Conservation (phyloP, 2,888 invertebrate species). For the Caenorhabditis japonica region DNA sequence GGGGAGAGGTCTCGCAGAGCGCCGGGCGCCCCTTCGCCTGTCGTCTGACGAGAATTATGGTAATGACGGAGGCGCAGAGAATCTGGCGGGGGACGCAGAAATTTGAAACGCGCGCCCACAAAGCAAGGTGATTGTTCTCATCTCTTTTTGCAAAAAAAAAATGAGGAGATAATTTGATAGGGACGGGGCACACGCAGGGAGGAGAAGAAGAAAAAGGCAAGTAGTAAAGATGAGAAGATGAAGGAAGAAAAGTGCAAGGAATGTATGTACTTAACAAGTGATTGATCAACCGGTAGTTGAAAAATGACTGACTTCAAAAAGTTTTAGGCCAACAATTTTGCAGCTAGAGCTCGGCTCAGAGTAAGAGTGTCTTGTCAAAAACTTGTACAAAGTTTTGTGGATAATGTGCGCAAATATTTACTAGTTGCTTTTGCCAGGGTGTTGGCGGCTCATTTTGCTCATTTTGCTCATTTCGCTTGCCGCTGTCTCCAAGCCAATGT, state of each 20-base stretch:
- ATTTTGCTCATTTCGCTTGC: too few relatives aligned
- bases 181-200: constrained; percentile 3
- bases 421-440: constrained; percentile 31
- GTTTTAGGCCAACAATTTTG: too few relatives aligned
- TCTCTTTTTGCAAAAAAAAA: constrained; percentile 21
- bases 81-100: constrained; percentile 31
- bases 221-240: neutral
- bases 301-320: too few relatives aligned
- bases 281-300: constrained; percentile 16
- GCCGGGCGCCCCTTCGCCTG: constrained; percentile 36
- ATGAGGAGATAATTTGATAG: constrained; percentile 41
- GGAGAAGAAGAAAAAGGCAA: neutral
- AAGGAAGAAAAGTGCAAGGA: constrained; percentile 24
- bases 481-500: constrained; percentile 30
- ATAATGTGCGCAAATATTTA: constrained; percentile 43
- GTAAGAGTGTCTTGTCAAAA: constrained; percentile 2
- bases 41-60: constrained; percentile 28
- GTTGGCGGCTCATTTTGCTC: constrained; percentile 37
- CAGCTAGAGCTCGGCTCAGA: too few relatives aligned
- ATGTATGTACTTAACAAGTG: constrained; percentile 31
- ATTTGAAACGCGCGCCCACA: constrained; percentile 30
- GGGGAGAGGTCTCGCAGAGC: constrained; percentile 38
- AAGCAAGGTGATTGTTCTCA: neutral
- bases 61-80: constrained; percentile 37
- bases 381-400: constrained; percentile 12